Base-by-base conservation (phyloP, 2,113 vertebrate species). In the Heptranchias perlo region DNA sequence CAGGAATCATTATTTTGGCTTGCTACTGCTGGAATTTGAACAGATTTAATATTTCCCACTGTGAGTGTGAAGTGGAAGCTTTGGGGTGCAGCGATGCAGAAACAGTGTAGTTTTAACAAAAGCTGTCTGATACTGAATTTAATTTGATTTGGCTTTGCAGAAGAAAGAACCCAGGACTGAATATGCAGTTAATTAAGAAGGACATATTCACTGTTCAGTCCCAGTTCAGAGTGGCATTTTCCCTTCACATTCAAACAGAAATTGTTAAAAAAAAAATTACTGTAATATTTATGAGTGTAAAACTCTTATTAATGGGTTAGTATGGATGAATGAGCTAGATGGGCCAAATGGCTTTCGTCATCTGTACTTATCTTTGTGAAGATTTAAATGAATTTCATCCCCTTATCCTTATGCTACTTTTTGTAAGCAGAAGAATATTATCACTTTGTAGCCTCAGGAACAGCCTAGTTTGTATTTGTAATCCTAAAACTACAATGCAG, bases 1-100 rank as follows among this genome's bases (percentile, higher is more conserved):
- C 31, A n/a, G 89, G 14, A 62, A 93, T 93, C 35, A n/a, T 93
- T 69, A 95, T 95, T 95, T 69, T 95, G 64, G 23, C 64, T 95
- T 95, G 64, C 25, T 94, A 13, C 61, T 67, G 21, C 93, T 69
- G 44, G 93, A 69, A 28, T 95, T 67, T 95, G 93, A 94, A 94
- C 23, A 65, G 61, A 94, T 25, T 94, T 94, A 44, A 44, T 94
- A 49, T 52, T 89, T 89, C 49, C 49, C 49, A 54, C 58, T 67
- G n/a, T 94, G 62, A 95, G 10, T 73, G 44, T 67, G 64, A 69
- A 95, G 65, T 49, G 28, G 23, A 69, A 47, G 49, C 64, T 52
- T 94, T 95, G 39, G 28, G 11, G 39, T 52, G 47, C 47, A 69
- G n/a, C 18, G 58, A 93, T 62, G 35, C 89, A 62, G 14, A 93